phyloP scores from a whole-genome alignment of 2,888 invertebrate species.

The Sepiola atlantica region DNA sequence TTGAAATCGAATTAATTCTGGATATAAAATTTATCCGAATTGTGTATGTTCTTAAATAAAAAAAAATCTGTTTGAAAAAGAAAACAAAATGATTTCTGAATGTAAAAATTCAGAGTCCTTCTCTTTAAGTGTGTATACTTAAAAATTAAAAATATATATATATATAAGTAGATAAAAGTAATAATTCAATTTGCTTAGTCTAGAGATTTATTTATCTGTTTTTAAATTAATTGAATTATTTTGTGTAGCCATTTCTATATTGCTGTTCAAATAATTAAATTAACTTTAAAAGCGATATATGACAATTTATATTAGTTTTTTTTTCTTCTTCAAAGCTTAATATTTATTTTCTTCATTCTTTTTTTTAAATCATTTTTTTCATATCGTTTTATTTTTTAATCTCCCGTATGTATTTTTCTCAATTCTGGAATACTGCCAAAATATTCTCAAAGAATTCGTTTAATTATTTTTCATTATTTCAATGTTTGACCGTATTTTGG shows the following conservation, averaged over 20 bases:
- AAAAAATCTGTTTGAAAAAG: not conserved
- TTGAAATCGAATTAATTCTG: not conserved
- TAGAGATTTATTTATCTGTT: not conserved
- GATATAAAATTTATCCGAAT: not conserved
- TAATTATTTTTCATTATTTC: not conserved
- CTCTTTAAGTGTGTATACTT: not conserved
- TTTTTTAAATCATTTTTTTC: not conserved
- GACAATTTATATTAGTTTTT: not conserved
- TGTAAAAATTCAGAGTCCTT: not conserved
- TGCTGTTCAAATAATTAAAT: not conserved
- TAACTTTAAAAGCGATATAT: not conserved
- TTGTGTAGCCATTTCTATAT: not conserved
- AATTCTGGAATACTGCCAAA: not conserved
- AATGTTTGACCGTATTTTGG: not conserved
- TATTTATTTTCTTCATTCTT: not conserved
- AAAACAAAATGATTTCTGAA: not conserved
- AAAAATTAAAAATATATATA: not conserved
- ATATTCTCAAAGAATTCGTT: not conserved
- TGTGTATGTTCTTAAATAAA: not conserved
- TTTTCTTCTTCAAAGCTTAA: not conserved
- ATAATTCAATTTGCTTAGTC: not conserved
- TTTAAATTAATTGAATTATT: constrained; percentile 22
- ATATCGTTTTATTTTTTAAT: not conserved
- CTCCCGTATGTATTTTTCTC: not conserved
- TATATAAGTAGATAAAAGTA: too few relatives aligned